Evolutionary conservation across 2,888 invertebrate genomes (phyloP).

Genomic region (Nymphalis c-album): DNA sequence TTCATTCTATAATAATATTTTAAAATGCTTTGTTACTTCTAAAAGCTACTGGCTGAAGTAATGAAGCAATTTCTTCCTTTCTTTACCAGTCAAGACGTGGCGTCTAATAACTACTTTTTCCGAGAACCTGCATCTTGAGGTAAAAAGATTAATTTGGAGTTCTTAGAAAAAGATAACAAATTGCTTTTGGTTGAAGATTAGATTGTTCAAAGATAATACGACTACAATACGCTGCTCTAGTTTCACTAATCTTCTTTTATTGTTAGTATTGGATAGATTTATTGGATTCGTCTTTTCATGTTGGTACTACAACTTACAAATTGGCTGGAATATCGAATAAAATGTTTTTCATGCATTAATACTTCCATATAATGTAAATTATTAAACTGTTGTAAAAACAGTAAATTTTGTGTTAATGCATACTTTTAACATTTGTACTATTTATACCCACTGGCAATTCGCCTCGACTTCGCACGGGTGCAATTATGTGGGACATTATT

Average conservation of each 20-base stretch:
- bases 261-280: conserved; percentile 63
- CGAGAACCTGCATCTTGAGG: neutral
- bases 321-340: conserved; percentile 48
- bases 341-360: neutral
- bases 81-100: neutral
- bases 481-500: too few species aligned
- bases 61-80: too few species aligned
- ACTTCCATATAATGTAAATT: neutral
- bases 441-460: too few species aligned
- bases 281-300: conserved; percentile 50
- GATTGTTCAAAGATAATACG: conserved; percentile 49
- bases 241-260: conserved; percentile 66
- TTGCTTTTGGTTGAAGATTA: conserved; percentile 52
- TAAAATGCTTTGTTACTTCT: too few species aligned
- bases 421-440: too few species aligned
- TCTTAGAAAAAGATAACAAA: conserved; percentile 41
- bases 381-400: neutral
- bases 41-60: too few species aligned
- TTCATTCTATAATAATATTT: too few species aligned
- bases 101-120: neutral
- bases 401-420: too few species aligned
- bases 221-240: conserved; percentile 62
- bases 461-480: too few species aligned
- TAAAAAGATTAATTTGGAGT: neutral
- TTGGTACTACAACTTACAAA: conserved; percentile 45